A percentile compares a stretch with the other conserved stretches of the same genome.
Conservation (phyloP, 2,888 invertebrate species). For the Agapetus fuscipes region DNA sequence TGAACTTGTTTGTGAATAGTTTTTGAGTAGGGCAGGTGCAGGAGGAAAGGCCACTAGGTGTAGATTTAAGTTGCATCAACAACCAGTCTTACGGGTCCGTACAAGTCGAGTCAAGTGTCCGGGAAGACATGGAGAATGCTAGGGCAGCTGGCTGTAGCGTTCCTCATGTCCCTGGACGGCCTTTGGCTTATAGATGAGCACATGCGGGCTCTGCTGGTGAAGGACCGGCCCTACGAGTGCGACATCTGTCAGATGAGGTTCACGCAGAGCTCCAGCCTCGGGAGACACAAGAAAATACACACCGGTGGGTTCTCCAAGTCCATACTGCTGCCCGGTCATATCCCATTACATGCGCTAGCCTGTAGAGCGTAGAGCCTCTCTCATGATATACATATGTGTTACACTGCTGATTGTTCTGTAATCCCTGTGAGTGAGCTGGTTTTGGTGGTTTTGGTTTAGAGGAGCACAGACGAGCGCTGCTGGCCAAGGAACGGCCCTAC, state of each 20-base stretch:
- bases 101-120: slow-evolving; percentile 1
- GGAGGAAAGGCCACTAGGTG: background rate
- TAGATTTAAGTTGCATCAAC: slow-evolving; percentile 1
- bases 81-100: slow-evolving; percentile 12
- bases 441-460: slow-evolving; percentile 31
- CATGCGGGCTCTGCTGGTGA: slow-evolving; percentile 40
- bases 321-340: too few relatives aligned
- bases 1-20: slow-evolving; percentile 20
- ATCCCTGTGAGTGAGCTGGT: too few relatives aligned
- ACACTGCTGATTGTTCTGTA: too few relatives aligned
- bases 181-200: slow-evolving; percentile 32
- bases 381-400: too few relatives aligned
- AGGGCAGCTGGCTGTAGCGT: too few relatives aligned
- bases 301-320: slow-evolving; percentile 40
- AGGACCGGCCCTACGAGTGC: slow-evolving; percentile 52
- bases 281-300: slow-evolving; percentile 58
- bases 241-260: slow-evolving; percentile 55
- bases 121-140: background rate
- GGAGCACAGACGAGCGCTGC: slow-evolving; percentile 51
- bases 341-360: too few relatives aligned
- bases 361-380: too few relatives aligned
- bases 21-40: slow-evolving; percentile 18
- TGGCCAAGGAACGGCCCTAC: slow-evolving; percentile 55
- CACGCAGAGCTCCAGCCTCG: slow-evolving; percentile 58
- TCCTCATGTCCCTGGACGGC: slow-evolving; percentile 12